Base-by-base conservation (phyloP, 2,797 vertebrate genomes). In the Manis pentadactyla region DNA sequence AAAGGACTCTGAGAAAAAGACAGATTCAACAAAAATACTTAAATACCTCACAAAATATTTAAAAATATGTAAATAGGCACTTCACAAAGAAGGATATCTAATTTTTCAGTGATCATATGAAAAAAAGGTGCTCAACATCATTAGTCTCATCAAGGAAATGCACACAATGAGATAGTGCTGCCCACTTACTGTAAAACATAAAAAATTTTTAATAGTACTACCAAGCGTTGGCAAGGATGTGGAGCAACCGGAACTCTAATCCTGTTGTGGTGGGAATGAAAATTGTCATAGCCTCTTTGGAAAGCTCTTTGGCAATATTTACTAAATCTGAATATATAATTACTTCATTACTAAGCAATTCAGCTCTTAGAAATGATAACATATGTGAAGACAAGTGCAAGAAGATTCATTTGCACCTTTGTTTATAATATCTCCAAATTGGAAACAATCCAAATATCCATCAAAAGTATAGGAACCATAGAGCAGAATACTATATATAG, bases 271-370 rank as follows among this genome's bases (percentile, higher is more conserved):
- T n/a, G n/a, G 51, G 49, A 39, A 59, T 73, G 9, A 73, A 78
- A 85, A 73, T 3, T 46, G 61, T 19, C 31, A 49, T 4, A 51
- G 46, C 17, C 14, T 73, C 55, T 85, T 71, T 93, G 49, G 34
- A 93, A 89, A 90, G 25, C 64, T 85, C 15, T 49, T 89, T 90
- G 91, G 64, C 49, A 73, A 59, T 39, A 64, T n/a, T 59, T 77
- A 81, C 59, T 95, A 51, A 83, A 77, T 68, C 84, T 37, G 23
- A 68, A 59, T 61, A 31, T 34, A 57, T 3, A 9, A 11, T 89
- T 89, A 78, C 53, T 31, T 73, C 34, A 73, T 64, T 21, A 64
- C 15, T 53, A 11, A 59, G 37, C 12, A 79, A n/a, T 73, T 90
- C 39, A 49, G 8, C 8, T 37, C 46, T 51, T 53, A 57, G 39